Conservation (phyloP, 2,113 vertebrate genomes). For the Clupea harengus region DNA sequence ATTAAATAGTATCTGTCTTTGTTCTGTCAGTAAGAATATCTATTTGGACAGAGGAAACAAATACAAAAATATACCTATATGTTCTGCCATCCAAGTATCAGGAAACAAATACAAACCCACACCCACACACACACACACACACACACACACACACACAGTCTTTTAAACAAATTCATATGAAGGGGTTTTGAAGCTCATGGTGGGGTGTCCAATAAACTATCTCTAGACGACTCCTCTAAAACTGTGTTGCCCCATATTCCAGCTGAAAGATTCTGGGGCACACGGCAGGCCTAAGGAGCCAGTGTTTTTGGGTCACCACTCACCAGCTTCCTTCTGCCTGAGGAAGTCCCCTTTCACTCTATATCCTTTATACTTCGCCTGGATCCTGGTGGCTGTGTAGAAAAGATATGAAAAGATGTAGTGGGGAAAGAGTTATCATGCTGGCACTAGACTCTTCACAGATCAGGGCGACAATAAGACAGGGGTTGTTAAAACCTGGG, state of each 20-base stretch:
- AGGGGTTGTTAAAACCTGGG: neutral
- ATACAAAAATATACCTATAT: neutral
- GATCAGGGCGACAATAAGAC: neutral
- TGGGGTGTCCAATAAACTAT: neutral
- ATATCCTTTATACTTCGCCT: conserved; percentile 89
- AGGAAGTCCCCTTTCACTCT: conserved; percentile 74
- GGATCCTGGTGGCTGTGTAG: conserved; percentile 82
- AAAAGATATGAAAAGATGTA: conserved; percentile 6
- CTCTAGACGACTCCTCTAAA: neutral
- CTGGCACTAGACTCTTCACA: neutral
- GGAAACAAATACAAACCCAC: neutral
- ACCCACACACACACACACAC: neutral
- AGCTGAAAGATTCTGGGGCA: neutral
- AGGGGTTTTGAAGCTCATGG: neutral
- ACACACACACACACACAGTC: neutral
- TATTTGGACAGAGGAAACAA: neutral
- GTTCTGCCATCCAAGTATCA: neutral
- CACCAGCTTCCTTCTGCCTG: conserved; percentile 84
- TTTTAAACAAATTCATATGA: neutral
- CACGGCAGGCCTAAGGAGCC: neutral
- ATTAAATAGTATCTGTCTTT: neutral
- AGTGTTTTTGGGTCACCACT: neutral
- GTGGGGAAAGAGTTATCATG: neutral
- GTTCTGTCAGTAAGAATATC: neutral
- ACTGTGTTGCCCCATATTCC: neutral